phyloP scores from a whole-genome alignment of 2,888 invertebrate species.

The Rhingia campestris region DNA sequence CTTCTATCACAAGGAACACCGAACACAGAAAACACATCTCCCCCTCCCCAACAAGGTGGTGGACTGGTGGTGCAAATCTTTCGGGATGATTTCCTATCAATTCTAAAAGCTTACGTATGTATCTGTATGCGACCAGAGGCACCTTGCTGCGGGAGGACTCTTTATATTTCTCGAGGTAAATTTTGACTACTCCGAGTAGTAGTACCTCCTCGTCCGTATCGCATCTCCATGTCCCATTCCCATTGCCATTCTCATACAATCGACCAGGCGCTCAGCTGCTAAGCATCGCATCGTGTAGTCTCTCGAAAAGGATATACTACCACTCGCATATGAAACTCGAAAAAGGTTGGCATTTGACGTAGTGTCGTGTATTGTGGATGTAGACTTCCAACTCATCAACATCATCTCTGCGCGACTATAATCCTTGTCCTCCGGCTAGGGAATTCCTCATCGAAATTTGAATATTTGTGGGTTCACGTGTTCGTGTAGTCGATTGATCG shows the following conservation, averaged over 20 bases:
- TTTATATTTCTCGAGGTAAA: slow-evolving; percentile 36
- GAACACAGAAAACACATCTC: slow-evolving; percentile 71
- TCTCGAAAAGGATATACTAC: slow-evolving; percentile 9
- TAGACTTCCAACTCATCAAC: slow-evolving; percentile 70
- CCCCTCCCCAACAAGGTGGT: slow-evolving; percentile 58
- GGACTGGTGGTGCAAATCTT: slow-evolving; percentile 63
- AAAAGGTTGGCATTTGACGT: slow-evolving; percentile 77
- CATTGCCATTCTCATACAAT: slow-evolving; percentile 18
- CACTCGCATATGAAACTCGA: slow-evolving; percentile 14
- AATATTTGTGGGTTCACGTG: slow-evolving; percentile 80
- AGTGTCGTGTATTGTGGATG: slow-evolving; percentile 74
- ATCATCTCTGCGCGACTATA: slow-evolving; percentile 78
- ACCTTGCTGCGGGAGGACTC: slow-evolving; percentile 41
- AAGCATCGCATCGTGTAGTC: neutral
- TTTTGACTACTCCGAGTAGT: slow-evolving; percentile 24
- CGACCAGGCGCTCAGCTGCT: slow-evolving; percentile 58
- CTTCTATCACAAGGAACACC: slow-evolving; percentile 35
- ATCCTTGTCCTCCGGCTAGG: slow-evolving; percentile 80
- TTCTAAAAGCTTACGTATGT: slow-evolving; percentile 67
- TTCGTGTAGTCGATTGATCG: slow-evolving; percentile 74
- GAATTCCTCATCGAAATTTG: slow-evolving; percentile 82
- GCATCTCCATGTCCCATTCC: neutral
- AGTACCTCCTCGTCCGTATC: slow-evolving; percentile 6
- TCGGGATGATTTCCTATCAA: slow-evolving; percentile 76
- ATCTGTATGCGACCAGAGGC: slow-evolving; percentile 21